These are phyloP conservation scores for Mythimna lalbum DNA, from an alignment of 2,888 invertebrate species.

Conservation along the genomic window DNA sequence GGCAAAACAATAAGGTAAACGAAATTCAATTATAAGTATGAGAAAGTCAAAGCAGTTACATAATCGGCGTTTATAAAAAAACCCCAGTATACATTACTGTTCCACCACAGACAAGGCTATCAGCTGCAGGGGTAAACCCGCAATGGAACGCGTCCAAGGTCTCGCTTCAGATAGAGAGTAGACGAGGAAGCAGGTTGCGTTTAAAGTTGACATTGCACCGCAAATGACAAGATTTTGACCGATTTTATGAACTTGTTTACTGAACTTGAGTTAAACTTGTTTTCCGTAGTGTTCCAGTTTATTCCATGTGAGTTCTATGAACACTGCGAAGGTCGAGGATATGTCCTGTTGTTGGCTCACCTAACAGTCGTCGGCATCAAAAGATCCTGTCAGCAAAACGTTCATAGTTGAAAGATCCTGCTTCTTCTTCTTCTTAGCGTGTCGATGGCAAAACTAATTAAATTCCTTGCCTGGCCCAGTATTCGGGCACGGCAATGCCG, in stretches of 20 bases:
- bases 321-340: background rate
- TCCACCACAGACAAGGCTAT: background rate
- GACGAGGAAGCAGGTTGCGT: conserved; percentile 5
- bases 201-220: conserved; percentile 3
- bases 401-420: no score
- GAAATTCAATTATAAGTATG: background rate
- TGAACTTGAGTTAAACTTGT: conserved; percentile 9
- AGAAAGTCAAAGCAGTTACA: background rate
- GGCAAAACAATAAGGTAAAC: background rate
- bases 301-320: conserved; percentile 15
- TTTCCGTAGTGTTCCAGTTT: conserved; percentile 10
- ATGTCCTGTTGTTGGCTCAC: background rate
- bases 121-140: background rate
- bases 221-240: conserved; percentile 1
- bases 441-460: no score
- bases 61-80: background rate
- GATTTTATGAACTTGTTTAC: conserved; percentile 28
- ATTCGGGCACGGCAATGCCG: no score
- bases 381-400: no score
- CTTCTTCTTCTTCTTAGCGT: no score
- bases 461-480: no score
- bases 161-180: background rate
- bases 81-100: conserved; percentile 10
- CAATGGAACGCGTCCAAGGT: background rate
- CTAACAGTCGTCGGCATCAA: no score